Conservation (phyloP, 2,888 invertebrate species). For the Geotrupes spiniger region DNA sequence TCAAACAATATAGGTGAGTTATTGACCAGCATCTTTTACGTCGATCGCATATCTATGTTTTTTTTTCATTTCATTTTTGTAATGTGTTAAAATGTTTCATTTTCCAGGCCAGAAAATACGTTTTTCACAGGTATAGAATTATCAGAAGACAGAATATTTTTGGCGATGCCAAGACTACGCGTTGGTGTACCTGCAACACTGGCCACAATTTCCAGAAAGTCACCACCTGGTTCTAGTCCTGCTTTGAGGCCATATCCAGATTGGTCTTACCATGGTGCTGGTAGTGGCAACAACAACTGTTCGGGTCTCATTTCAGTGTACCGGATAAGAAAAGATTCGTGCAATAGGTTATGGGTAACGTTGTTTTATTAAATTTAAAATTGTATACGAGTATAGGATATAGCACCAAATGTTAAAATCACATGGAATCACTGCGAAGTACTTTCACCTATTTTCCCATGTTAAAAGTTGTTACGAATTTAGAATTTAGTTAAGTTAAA, state of each 20-base stretch:
- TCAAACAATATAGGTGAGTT: conserved; percentile 40
- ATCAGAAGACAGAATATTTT: conserved; percentile 66
- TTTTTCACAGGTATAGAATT: conserved; percentile 76
- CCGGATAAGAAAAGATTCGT: conserved; percentile 71
- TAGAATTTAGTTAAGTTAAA: too few relatives aligned
- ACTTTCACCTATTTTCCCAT: too few relatives aligned
- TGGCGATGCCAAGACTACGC: conserved; percentile 73
- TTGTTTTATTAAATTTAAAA: neutral
- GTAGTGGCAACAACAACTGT: conserved; percentile 69
- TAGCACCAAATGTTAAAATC: neutral
- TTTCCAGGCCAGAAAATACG: conserved; percentile 68
- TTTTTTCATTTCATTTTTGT: too few relatives aligned
- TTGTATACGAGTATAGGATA: neutral
- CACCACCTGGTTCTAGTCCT: conserved; percentile 67
- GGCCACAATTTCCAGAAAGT: conserved; percentile 63
- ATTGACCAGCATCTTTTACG: too few relatives aligned
- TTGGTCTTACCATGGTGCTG: conserved; percentile 69
- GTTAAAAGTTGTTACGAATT: too few relatives aligned
- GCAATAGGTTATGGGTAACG: conserved; percentile 71
- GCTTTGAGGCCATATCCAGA: conserved; percentile 44
- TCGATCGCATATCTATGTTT: too few relatives aligned
- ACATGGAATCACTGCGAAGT: too few relatives aligned
- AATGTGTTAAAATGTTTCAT: neutral
- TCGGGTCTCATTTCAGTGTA: conserved; percentile 77
- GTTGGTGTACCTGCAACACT: conserved; percentile 76